phyloP scores from a whole-genome alignment of 2,888 invertebrate species.

The Vesta saturnalis region DNA sequence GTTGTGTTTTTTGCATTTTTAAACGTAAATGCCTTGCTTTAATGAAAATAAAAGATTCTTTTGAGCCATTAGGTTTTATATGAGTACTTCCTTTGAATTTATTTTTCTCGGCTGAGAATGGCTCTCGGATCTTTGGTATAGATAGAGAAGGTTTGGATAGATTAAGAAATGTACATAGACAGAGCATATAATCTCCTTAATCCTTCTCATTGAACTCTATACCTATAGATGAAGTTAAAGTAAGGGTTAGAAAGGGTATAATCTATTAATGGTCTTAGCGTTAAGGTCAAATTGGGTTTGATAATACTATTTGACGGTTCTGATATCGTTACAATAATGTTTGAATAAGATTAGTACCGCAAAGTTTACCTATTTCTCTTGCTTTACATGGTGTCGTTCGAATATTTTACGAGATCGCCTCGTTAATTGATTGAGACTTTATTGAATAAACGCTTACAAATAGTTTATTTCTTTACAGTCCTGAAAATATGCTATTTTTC shows the following conservation, averaged over 20 bases:
- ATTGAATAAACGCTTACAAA: too few relatives aligned
- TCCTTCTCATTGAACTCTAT: not conserved
- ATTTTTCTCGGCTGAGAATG: not conserved
- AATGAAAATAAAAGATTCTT: conserved; percentile 27
- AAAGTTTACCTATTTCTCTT: too few relatives aligned
- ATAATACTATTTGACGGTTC: not conserved
- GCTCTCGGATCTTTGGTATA: not conserved
- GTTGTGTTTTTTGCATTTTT: conserved; percentile 27
- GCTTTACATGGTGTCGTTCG: too few relatives aligned
- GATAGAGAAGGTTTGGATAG: not conserved
- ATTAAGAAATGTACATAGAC: not conserved
- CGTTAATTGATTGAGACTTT: too few relatives aligned
- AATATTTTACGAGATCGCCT: too few relatives aligned
- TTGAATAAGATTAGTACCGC: not conserved
- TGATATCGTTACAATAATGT: not conserved
- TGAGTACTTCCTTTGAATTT: not conserved
- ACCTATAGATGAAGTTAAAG: not conserved
- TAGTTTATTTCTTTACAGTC: too few relatives aligned
- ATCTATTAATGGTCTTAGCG: conserved; percentile 1
- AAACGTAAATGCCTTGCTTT: conserved; percentile 27
- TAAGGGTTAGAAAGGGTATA: conserved; percentile 1
- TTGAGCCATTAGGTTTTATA: conserved; percentile 23
- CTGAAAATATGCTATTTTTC: too few relatives aligned
- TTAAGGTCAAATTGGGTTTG: not conserved
- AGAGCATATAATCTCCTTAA: not conserved